Conservation (phyloP, 2,113 vertebrate species). For the Semnopithecus entellus region DNA sequence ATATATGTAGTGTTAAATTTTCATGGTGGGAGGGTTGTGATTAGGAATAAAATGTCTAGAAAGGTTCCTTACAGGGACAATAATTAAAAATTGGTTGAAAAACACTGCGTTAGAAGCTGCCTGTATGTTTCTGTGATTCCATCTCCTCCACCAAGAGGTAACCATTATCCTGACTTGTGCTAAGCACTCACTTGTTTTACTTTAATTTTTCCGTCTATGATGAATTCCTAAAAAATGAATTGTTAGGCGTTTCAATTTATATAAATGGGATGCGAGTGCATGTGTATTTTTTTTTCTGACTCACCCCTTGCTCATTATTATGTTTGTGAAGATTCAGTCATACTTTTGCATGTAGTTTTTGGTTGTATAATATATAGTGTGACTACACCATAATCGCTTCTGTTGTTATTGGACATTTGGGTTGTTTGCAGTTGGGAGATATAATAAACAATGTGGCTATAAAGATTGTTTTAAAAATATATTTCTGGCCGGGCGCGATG, state of each 20-base stretch:
- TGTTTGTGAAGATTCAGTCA: slow-evolving; percentile 32
- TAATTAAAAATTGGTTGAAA: neutral
- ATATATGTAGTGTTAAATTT: neutral
- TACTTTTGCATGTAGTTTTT: neutral
- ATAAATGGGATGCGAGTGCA: neutral
- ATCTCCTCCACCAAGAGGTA: neutral
- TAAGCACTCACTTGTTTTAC: neutral
- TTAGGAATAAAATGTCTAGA: neutral
- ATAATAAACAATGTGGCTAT: neutral
- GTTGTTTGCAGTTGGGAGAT: neutral
- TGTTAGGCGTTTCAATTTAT: neutral
- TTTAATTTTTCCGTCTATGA: neutral
- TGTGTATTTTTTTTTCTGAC: neutral
- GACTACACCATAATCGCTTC: neutral
- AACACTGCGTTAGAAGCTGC: neutral
- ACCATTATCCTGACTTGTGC: neutral
- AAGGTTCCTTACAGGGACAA: neutral
- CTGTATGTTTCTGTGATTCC: neutral
- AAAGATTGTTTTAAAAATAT: slow-evolving; percentile 21
- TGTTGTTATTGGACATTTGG: neutral
- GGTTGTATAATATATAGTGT: neutral
- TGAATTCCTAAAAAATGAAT: slow-evolving; percentile 23
- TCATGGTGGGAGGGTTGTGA: neutral
- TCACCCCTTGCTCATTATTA: neutral
- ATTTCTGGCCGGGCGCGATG: neutral